Evolutionary conservation across 2,888 invertebrate genomes (phyloP).

Genomic region (Mantis religiosa): DNA sequence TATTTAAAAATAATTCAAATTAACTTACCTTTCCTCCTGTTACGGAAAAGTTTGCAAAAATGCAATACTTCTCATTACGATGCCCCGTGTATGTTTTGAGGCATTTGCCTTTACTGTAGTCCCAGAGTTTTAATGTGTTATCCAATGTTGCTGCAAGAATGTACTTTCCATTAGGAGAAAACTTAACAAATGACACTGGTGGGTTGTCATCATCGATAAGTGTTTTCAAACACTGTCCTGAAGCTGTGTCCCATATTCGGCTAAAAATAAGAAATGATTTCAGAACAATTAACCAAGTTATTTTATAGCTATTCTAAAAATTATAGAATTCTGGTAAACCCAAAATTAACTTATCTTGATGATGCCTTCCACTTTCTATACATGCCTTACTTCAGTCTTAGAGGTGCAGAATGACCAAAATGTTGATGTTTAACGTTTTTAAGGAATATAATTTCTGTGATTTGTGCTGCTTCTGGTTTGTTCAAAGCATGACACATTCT

Average conservation of each 20-base stretch:
- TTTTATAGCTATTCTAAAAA: neutral
- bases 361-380: too few species aligned
- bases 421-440: too few species aligned
- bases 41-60: conserved; percentile 99
- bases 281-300: neutral
- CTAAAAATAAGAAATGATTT: conserved; percentile 46
- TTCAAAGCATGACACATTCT: too few species aligned
- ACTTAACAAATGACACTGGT: conserved; percentile 98
- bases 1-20: too few species aligned
- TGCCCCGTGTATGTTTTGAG: conserved; percentile 97
- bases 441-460: too few species aligned
- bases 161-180: conserved; percentile 99
- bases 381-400: too few species aligned
- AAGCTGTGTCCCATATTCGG: conserved; percentile 99
- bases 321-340: too few species aligned
- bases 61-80: conserved; percentile 98
- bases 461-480: too few species aligned
- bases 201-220: conserved; percentile 99
- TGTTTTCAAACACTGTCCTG: conserved; percentile 98
- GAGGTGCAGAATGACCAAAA: too few species aligned
- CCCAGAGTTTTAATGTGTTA: conserved; percentile 98
- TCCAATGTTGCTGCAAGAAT: conserved; percentile 97
- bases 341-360: too few species aligned
- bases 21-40: conserved; percentile 91
- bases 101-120: conserved; percentile 97